phyloP scores from a whole-genome alignment of 2,797 vertebrate species.

The Pangasius macronema region DNA sequence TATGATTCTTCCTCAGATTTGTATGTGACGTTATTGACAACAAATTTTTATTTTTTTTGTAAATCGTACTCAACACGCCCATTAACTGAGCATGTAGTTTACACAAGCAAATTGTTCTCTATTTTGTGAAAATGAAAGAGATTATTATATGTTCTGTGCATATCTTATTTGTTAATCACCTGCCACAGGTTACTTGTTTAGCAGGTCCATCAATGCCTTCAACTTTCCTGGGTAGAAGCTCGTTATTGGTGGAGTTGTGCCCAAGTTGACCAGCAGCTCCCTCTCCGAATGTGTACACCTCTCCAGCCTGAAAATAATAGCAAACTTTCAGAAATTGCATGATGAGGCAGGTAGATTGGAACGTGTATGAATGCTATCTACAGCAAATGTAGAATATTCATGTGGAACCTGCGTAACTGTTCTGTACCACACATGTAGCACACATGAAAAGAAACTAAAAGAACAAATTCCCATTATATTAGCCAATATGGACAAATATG shows the following conservation, averaged over 20 bases:
- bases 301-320: conserved; percentile 72
- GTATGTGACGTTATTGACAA: no score
- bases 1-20: no score
- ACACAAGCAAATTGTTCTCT: neutral
- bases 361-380: neutral
- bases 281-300: conserved; percentile 86
- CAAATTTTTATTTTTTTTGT: no score
- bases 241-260: conserved; percentile 75
- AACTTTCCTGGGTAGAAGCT: conserved; percentile 75
- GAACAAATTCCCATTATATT: neutral
- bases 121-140: neutral
- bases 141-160: neutral
- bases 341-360: neutral
- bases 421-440: neutral
- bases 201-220: conserved; percentile 70
- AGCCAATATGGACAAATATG: neutral
- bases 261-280: conserved; percentile 85
- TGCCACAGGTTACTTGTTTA: conserved; percentile 81
- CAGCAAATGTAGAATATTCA: neutral
- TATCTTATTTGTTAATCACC: conserved; percentile 64
- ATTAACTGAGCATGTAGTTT: neutral
- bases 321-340: neutral
- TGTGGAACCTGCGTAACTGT: neutral
- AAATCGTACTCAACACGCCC: neutral
- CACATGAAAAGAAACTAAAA: neutral